phyloP scores from a whole-genome alignment of 2,888 invertebrate genomes.

The Meliscaeva auricollis region DNA sequence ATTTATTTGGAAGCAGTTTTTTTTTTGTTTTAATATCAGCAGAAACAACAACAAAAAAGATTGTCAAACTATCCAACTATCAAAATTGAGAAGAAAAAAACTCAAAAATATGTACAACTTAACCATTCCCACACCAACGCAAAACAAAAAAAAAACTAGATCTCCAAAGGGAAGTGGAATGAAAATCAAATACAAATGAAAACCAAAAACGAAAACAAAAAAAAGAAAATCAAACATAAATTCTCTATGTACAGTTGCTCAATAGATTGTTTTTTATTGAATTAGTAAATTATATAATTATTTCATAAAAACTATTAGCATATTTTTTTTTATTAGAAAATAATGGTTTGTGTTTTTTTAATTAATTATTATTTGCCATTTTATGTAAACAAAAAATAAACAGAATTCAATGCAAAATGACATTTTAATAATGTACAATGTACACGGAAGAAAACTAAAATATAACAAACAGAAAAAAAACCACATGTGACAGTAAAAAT shows the following conservation, averaged over 20 bases:
- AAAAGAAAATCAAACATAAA: slow-evolving; percentile 17
- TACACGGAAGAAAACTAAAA: slow-evolving; percentile 27
- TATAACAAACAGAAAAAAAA: slow-evolving; percentile 26
- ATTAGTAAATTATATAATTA: slow-evolving; percentile 57
- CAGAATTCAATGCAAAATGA: slow-evolving; percentile 54
- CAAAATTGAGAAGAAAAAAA: slow-evolving; percentile 16
- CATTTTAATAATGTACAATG: slow-evolving; percentile 35
- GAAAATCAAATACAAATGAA: slow-evolving; percentile 16
- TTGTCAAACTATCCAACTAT: not conserved
- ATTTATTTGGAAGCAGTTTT: not conserved
- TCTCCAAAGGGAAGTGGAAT: not conserved
- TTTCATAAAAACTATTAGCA: slow-evolving; percentile 52
- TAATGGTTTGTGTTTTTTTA: slow-evolving; percentile 1
- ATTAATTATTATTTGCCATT: slow-evolving; percentile 30
- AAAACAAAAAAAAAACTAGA: slow-evolving; percentile 33
- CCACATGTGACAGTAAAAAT: slow-evolving; percentile 34
- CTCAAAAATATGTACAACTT: slow-evolving; percentile 57
- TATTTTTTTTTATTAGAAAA: slow-evolving; percentile 26
- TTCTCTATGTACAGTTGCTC: slow-evolving; percentile 57
- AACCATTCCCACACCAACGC: slow-evolving; percentile 71
- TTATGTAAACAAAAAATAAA: slow-evolving; percentile 34
- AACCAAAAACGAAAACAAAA: slow-evolving; percentile 20
- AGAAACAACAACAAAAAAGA: not conserved
- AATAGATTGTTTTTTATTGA: slow-evolving; percentile 58
- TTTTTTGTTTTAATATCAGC: not conserved